Evolutionary conservation across 2,113 vertebrate genomes (phyloP).

Genomic region (Mugil cephalus): DNA sequence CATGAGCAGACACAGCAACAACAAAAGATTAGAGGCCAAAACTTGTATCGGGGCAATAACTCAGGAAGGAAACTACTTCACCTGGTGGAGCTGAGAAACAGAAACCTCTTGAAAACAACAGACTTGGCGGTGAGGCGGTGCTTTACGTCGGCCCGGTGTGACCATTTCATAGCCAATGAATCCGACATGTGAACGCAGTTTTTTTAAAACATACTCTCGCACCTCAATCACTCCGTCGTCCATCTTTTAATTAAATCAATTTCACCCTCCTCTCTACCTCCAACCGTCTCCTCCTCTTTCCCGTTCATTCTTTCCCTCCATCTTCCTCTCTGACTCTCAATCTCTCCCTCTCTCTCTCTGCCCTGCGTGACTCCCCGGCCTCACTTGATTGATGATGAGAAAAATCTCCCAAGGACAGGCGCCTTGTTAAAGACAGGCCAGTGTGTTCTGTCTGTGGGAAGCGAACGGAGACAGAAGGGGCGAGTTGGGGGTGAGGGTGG

Average conservation of each 20-base stretch:
- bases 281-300: conserved; percentile 3
- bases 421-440: conserved; percentile 72
- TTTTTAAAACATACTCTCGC: conserved; percentile 42
- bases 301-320: conserved; percentile 14
- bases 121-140: not conserved
- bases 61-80: conserved; percentile 17
- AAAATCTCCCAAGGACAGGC: conserved; percentile 76
- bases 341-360: conserved; percentile 52
- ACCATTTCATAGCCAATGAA: conserved; percentile 43
- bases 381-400: conserved; percentile 76
- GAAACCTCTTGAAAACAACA: conserved; percentile 10
- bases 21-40: conserved; percentile 38
- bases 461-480: conserved; percentile 18
- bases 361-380: conserved; percentile 45
- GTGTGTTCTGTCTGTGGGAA: conserved; percentile 47
- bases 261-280: conserved; percentile 17
- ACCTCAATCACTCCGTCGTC: conserved; percentile 54
- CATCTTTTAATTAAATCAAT: conserved; percentile 66
- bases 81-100: conserved; percentile 10
- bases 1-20: conserved; percentile 25
- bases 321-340: conserved; percentile 21
- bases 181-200: conserved; percentile 20
- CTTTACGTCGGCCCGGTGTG: too few species aligned
- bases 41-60: conserved; percentile 36
- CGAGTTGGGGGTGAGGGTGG: too few species aligned